Conservation (phyloP, 2,797 vertebrate species). For the Fistularia tabacaria region DNA sequence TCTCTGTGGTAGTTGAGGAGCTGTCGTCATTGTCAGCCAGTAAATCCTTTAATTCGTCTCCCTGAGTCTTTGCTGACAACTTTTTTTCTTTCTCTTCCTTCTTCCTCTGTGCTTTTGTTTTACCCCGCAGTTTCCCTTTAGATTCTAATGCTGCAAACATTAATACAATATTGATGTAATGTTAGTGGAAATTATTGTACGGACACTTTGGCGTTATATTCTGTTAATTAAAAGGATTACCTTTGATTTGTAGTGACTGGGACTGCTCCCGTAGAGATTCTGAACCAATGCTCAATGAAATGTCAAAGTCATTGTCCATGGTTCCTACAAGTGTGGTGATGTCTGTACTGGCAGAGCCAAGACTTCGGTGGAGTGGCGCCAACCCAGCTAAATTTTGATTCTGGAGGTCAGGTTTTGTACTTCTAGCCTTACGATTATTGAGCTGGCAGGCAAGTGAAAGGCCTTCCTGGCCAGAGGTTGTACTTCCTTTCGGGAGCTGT, state of each 20-base stretch:
- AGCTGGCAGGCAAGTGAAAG: slow-evolving; percentile 73
- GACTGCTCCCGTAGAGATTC: slow-evolving; percentile 84
- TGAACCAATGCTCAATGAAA: slow-evolving; percentile 78
- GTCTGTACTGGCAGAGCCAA: slow-evolving; percentile 86
- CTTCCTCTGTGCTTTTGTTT: slow-evolving; percentile 87
- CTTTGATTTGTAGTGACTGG: slow-evolving; percentile 87
- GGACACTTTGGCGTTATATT: not conserved
- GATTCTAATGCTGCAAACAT: slow-evolving; percentile 61
- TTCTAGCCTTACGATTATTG: slow-evolving; percentile 76
- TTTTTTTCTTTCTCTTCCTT: slow-evolving; percentile 89
- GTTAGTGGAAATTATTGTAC: not conserved
- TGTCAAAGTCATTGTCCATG: slow-evolving; percentile 96
- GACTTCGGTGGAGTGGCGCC: slow-evolving; percentile 53
- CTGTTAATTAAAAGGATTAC: slow-evolving; percentile 57
- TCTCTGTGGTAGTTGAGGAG: slow-evolving; percentile 98
- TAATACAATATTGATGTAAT: not conserved
- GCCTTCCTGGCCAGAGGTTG: slow-evolving; percentile 70
- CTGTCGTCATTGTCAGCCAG: slow-evolving; percentile 92
- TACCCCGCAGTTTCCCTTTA: slow-evolving; percentile 88
- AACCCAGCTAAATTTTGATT: slow-evolving; percentile 57
- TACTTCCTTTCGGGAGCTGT: slow-evolving; percentile 66
- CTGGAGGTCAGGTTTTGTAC: slow-evolving; percentile 77
- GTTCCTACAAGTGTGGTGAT: slow-evolving; percentile 86
- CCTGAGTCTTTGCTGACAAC: slow-evolving; percentile 78
- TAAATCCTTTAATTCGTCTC: slow-evolving; percentile 90